These are phyloP conservation scores for Tethya wilhelma DNA, from an alignment of 37 sponge, comb jelly and placozoan genomes.

Conservation along the genomic window DNA sequence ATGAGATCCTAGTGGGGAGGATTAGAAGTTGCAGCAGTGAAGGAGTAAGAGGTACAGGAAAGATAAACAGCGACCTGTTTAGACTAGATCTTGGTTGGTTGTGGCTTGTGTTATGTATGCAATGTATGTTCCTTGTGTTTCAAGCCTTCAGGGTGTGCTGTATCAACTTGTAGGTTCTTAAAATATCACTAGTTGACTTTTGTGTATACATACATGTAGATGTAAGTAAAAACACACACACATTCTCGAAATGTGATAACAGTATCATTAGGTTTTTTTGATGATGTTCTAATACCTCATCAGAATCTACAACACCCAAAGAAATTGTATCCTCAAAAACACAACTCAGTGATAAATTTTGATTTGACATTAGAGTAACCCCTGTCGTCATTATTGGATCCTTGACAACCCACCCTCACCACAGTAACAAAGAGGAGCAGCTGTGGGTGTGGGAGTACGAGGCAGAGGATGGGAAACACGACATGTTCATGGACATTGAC, in stretches of 20 bases:
- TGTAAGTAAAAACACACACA: too few species aligned
- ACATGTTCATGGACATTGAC: constrained; percentile 92
- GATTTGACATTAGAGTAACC: too few species aligned
- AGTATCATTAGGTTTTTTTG: constrained; percentile 94
- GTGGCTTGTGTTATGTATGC: too few species aligned
- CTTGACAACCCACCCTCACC: background rate
- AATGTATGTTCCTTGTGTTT: too few species aligned
- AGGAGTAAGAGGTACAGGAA: constrained; percentile 77
- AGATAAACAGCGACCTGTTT: too few species aligned
- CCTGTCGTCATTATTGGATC: too few species aligned
- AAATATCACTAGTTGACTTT: too few species aligned
- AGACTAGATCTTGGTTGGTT: too few species aligned
- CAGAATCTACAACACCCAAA: constrained; percentile 88
- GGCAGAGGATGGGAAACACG: constrained; percentile 81
- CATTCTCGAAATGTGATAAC: background rate
- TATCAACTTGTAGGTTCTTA: background rate
- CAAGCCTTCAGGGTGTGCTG: too few species aligned
- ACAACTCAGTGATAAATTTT: background rate
- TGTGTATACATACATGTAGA: too few species aligned
- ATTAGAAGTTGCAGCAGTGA: constrained; percentile 88
- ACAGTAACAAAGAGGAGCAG: constrained; percentile 87
- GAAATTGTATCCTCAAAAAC: constrained; percentile 70
- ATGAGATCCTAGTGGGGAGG: constrained; percentile 87
- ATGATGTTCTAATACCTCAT: constrained; percentile 90
- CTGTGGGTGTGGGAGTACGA: constrained; percentile 97